Evolutionary conservation across 2,113 vertebrate species (phyloP).

Genomic region (Rhabdornis inornatus): DNA sequence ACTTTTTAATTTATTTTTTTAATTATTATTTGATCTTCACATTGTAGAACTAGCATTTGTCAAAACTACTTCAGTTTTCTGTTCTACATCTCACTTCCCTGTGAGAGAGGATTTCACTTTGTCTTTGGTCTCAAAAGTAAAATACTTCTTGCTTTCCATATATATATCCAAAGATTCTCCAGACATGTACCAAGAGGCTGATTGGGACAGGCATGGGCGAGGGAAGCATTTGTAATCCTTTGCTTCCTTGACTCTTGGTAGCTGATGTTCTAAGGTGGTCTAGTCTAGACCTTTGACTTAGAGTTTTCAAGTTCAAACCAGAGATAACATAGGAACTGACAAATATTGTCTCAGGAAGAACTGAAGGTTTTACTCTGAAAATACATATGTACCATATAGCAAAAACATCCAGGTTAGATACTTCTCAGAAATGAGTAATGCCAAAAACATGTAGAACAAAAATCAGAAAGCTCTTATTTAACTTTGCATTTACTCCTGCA

Average conservation of each 20-base stretch:
- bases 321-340: neutral
- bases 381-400: neutral
- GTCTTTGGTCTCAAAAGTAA: neutral
- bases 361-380: neutral
- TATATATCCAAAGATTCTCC: neutral
- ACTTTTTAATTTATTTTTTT: neutral
- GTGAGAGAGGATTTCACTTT: neutral
- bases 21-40: neutral
- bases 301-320: neutral
- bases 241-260: neutral
- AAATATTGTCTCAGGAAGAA: neutral
- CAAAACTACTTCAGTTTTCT: neutral
- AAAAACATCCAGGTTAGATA: neutral
- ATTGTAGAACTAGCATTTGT: neutral
- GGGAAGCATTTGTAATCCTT: neutral
- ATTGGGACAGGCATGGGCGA: neutral
- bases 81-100: neutral
- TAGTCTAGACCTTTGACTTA: neutral
- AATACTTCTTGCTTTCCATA: neutral
- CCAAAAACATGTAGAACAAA: neutral
- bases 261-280: neutral
- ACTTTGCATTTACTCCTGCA: neutral
- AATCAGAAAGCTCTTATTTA: neutral
- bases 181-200: fast-evolving
- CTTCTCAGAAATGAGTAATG: neutral